phyloP scores from a whole-genome alignment of 2,797 vertebrate genomes.

The Smutsia gigantea region DNA sequence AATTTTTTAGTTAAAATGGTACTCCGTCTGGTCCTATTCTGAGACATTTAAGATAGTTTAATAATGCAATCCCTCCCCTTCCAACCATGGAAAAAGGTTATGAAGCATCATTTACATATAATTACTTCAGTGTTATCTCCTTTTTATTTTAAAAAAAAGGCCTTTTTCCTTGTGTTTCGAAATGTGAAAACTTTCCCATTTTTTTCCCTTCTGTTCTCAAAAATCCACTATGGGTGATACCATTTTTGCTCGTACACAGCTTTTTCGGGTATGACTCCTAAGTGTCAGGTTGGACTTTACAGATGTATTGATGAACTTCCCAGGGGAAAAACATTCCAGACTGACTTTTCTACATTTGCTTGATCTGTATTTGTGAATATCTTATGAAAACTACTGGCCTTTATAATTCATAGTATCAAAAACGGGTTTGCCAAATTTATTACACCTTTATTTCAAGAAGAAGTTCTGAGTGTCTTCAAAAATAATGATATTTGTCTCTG shows the following conservation, averaged over 20 bases:
- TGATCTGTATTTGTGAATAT: background rate
- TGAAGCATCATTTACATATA: background rate
- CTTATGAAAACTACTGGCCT: background rate
- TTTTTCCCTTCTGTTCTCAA: slow-evolving; percentile 53
- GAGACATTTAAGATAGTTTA: slow-evolving; percentile 13
- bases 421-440: background rate
- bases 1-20: slow-evolving; percentile 55
- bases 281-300: background rate
- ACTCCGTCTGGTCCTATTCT: background rate
- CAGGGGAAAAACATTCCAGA: background rate
- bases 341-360: background rate
- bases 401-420: background rate
- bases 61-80: background rate
- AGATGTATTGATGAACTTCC: background rate
- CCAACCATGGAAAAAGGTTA: background rate
- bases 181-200: slow-evolving; percentile 43
- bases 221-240: slow-evolving; percentile 61
- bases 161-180: slow-evolving; percentile 56
- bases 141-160: background rate
- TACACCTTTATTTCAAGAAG: slow-evolving; percentile 3
- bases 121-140: slow-evolving; percentile 46
- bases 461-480: background rate
- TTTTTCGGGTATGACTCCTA: slow-evolving; percentile 52
- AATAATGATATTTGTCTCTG: background rate
- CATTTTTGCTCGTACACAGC: slow-evolving; percentile 41